Evolutionary conservation across 64 coral and sea anemone species (phyloP), one percentile per base, ranked within the genome.

Genomic region (Exaiptasia diaphana): DNA sequence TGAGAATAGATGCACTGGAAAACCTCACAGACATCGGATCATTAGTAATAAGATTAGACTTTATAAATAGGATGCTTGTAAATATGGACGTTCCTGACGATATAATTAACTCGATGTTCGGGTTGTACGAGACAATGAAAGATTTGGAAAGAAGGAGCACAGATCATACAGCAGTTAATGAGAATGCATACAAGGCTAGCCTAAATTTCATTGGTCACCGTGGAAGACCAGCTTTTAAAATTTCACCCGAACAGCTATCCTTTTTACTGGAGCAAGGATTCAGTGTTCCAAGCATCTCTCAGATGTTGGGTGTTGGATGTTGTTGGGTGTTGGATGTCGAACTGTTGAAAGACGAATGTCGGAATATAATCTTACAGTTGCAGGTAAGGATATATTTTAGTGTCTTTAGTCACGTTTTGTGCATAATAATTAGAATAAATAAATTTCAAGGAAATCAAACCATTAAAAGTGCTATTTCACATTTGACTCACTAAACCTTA

Each of bases 251-350:
- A 50, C 73, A 76, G 73, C 38, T 75, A 48, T 38, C 34, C 33
- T 71, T 40, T 53, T 53, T 76, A 76, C 53, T 76, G 73, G 73
- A 76, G 44, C 73, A 76, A 76, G 73, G 50, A 20, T 76, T 76
- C 53, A 52, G 33, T 76, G 73, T 55, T 31, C 73, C 21, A 9
- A 32, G 53, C 50, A 76, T 76, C 1, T 26, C 43, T 53, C 1
- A 35, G 29, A 34, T 76, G 73, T 55, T 76, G 30, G 18, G 73
- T 28, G 72, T n/a, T n/a, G n/a, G n/a, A n/a, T n/a, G n/a, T n/a
- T n/a, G n/a, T n/a, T n/a, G n/a, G n/a, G n/a, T n/a, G n/a, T 50
- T n/a, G 42, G 72, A 28, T 33, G 24, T 41, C 14, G 72, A 50
- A 76, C 72, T 48, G 72, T 76, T 32, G 72, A 76, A 41, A 76